Evolutionary conservation across 2,888 invertebrate species (phyloP).

Genomic region (Poecilus cupreus): DNA sequence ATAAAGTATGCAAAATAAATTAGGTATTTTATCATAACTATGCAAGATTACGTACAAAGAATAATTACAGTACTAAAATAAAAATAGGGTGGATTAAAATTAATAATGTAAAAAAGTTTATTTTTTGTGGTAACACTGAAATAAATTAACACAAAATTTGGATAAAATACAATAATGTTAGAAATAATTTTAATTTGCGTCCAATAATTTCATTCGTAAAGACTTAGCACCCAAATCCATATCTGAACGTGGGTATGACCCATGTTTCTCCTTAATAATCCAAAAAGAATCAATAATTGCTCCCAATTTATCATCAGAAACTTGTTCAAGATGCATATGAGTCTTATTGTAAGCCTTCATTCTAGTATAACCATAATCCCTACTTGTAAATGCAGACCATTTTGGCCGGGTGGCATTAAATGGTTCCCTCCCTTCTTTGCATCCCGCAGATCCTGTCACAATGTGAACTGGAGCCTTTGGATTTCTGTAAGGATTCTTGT

Average conservation of each 20-base stretch:
- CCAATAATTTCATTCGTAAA: constrained; percentile 47
- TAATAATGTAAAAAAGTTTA: constrained; percentile 34
- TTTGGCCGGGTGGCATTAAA: constrained; percentile 74
- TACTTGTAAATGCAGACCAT: constrained; percentile 91
- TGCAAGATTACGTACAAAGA: neutral
- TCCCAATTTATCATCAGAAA: constrained; percentile 83
- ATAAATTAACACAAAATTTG: neutral
- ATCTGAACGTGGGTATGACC: constrained; percentile 69
- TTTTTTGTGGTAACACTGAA: no score
- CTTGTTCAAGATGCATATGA: constrained; percentile 93
- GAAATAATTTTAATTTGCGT: neutral
- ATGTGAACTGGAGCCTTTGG: constrained; percentile 92
- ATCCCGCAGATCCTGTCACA: constrained; percentile 92
- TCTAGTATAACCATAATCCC: constrained; percentile 94
- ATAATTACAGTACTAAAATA: neutral
- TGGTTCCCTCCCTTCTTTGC: constrained; percentile 87
- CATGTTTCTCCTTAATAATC: constrained; percentile 78
- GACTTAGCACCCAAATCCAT: constrained; percentile 66
- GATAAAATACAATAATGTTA: no score
- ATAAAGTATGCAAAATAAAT: neutral
- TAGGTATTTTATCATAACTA: neutral
- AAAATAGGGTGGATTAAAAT: neutral
- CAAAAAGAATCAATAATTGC: constrained; percentile 81
- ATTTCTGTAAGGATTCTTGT: constrained; percentile 81
- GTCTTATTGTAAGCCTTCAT: constrained; percentile 86